Base-by-base conservation (phyloP, 2,797 vertebrate species). In the Sus cebifrons region DNA sequence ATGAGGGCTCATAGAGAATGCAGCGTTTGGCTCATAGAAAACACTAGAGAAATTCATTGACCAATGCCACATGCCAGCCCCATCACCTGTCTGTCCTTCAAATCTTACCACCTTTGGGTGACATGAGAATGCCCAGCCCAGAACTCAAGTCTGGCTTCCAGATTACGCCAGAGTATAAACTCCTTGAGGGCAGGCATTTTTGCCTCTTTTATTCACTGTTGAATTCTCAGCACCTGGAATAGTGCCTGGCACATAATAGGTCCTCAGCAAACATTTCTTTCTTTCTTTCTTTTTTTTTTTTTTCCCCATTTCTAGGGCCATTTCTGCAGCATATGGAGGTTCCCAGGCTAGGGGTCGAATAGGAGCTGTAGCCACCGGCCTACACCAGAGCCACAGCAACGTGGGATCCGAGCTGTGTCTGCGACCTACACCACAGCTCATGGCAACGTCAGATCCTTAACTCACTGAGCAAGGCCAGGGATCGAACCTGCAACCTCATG, bases 81-180 rank as follows among this genome's bases (percentile, higher is more conserved):
- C 20, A 2, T 54, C 27, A 36, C 49, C 44, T 65, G n/a, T 36
- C 52, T 65, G 29, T 11, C 44, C 62, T 27, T 73, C 84, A 32
- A 29, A 32, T 13, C n/a, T 17, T 2, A 6, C 21, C 70, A 49
- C 18, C 16, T 71, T 23, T 29, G 54, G 64, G 49, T 44, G 29
- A 67, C 78, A 62, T 17, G 56, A 32, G 70, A 16, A 86, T 10
- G 12, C 25, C 44, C 2, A 49, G 44, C n/a, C 25, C 40, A 7
- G 82, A 60, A 81, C 86, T 65, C 82, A 67, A n/a, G 44, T n/a
- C 36, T 92, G 60, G 36, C 91, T 79, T 13, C 83, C 52, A 32
- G 73, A n/a, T 75, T 20, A 67, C 4, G 68, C 40, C 75, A 92
- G 54, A 75, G 60, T 29, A 8, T 62, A 54, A 52, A 58, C 13